These are phyloP conservation scores for Clitarchus hookeri DNA, from an alignment of 2,888 invertebrate species.

Conservation along the genomic window DNA sequence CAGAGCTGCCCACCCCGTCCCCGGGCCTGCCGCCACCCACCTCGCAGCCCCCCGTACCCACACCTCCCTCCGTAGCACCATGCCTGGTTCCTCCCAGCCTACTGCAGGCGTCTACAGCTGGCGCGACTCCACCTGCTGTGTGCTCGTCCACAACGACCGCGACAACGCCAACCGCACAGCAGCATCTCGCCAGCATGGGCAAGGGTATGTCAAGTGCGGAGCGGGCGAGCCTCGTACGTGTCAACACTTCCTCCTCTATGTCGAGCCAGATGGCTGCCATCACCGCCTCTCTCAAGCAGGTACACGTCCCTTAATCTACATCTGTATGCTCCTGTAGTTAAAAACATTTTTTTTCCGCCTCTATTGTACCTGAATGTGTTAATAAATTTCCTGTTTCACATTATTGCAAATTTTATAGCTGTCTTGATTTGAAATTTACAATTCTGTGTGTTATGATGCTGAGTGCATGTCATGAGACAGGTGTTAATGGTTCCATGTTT, in stretches of 20 bases:
- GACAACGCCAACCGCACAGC: constrained; percentile 53
- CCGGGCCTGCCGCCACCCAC: constrained; percentile 28
- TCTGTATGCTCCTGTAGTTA: no score
- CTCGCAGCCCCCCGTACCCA: constrained; percentile 22
- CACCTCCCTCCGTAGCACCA: constrained; percentile 29
- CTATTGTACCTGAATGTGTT: no score
- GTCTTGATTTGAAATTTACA: no score
- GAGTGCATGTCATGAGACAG: no score
- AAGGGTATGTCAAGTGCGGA: constrained; percentile 59
- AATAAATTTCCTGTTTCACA: no score
- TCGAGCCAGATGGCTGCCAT: constrained; percentile 76
- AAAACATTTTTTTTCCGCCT: no score
- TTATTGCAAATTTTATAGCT: no score
- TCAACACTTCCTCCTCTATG: constrained; percentile 59
- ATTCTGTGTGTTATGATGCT: no score
- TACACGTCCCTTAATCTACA: constrained; percentile 19
- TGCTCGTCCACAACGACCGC: constrained; percentile 44
- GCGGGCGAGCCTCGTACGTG: constrained; percentile 57
- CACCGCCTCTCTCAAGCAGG: constrained; percentile 67
- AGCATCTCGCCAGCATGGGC: constrained; percentile 57
- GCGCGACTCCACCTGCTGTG: constrained; percentile 49
- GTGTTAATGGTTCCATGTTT: no score
- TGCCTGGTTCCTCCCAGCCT: constrained; percentile 30
- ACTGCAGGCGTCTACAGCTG: constrained; percentile 50
- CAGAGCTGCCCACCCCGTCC: constrained; percentile 29